Conservation (phyloP, 1,140 invertebrate species). For the Drosophila tristis region DNA sequence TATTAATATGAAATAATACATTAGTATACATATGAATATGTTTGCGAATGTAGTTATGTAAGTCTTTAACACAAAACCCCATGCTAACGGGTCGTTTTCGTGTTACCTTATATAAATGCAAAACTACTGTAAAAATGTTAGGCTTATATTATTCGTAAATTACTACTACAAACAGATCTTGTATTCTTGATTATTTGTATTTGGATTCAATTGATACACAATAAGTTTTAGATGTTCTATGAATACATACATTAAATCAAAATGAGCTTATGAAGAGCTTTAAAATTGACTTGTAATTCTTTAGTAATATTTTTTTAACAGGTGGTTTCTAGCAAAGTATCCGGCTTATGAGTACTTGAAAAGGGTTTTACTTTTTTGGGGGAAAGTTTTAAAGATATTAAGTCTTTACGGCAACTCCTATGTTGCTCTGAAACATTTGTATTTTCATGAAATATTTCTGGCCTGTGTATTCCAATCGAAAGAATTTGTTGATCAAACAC, state of each 20-base stretch:
- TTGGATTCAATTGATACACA: slow-evolving; percentile 63
- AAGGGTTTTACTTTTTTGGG: slow-evolving; percentile 53
- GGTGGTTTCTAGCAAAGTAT: slow-evolving; percentile 76
- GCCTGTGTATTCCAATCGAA: not conserved
- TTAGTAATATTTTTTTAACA: slow-evolving; percentile 70
- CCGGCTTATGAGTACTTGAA: slow-evolving; percentile 57
- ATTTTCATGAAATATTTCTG: slow-evolving; percentile 22
- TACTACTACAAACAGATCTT: slow-evolving; percentile 55
- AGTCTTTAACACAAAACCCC: slow-evolving; percentile 65
- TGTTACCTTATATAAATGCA: slow-evolving; percentile 75
- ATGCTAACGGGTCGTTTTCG: slow-evolving; percentile 55
- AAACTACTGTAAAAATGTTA: slow-evolving; percentile 70
- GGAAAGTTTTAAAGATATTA: slow-evolving; percentile 22
- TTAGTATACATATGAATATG: slow-evolving; percentile 60
- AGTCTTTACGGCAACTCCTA: slow-evolving; percentile 24
- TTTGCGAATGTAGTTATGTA: slow-evolving; percentile 65
- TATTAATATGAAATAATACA: slow-evolving; percentile 68
- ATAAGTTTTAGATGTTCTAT: slow-evolving; percentile 47
- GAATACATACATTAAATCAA: slow-evolving; percentile 42
- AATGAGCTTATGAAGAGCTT: slow-evolving; percentile 53
- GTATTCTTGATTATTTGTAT: slow-evolving; percentile 53
- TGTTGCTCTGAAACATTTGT: slow-evolving; percentile 35
- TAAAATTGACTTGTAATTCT: slow-evolving; percentile 51
- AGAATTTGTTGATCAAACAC: slow-evolving; percentile 3
- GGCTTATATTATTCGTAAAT: slow-evolving; percentile 57